phyloP scores from a whole-genome alignment of 2,888 invertebrate genomes.

The Salpingus planirostris region DNA sequence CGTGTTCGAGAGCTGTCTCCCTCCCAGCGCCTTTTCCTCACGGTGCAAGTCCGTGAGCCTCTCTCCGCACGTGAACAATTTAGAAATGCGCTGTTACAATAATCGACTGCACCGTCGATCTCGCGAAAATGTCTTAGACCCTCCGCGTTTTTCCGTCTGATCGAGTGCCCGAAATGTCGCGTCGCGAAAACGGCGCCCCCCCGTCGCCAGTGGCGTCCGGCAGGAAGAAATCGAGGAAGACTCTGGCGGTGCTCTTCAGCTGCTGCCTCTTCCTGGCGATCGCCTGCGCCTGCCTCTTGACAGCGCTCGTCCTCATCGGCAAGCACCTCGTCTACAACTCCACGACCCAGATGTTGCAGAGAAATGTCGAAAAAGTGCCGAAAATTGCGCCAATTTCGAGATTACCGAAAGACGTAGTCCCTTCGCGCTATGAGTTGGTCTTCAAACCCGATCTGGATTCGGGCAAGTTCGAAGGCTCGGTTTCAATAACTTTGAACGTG shows the following conservation, averaged over 20 bases:
- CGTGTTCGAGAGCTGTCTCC: no score
- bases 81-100: constrained; percentile 10
- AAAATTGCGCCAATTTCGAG: constrained; percentile 35
- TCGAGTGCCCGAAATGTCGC: no score
- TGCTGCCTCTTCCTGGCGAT: constrained; percentile 36
- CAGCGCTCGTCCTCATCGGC: constrained; percentile 36
- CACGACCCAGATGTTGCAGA: not conserved
- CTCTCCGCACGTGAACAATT: constrained; percentile 12
- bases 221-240: constrained; percentile 15
- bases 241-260: constrained; percentile 27
- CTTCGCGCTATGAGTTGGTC: constrained; percentile 54
- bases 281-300: constrained; percentile 32
- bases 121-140: constrained; percentile 5
- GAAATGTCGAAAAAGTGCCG: not conserved
- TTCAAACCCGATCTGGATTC: constrained; percentile 53
- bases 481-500: constrained; percentile 46
- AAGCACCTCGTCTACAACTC: constrained; percentile 25
- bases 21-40: no score
- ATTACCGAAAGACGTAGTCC: constrained; percentile 50
- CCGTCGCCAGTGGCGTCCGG: no score
- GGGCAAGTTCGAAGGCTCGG: constrained; percentile 51
- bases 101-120: constrained; percentile 17
- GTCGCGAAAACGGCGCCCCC: no score
- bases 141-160: no score
- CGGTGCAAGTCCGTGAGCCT: no score